Percentiles rank a stretch among this genome's conserved stretches.
These are phyloP conservation scores for Poliocrania exsul DNA, from an alignment of 2,797 vertebrate genomes.

Conservation along the genomic window DNA sequence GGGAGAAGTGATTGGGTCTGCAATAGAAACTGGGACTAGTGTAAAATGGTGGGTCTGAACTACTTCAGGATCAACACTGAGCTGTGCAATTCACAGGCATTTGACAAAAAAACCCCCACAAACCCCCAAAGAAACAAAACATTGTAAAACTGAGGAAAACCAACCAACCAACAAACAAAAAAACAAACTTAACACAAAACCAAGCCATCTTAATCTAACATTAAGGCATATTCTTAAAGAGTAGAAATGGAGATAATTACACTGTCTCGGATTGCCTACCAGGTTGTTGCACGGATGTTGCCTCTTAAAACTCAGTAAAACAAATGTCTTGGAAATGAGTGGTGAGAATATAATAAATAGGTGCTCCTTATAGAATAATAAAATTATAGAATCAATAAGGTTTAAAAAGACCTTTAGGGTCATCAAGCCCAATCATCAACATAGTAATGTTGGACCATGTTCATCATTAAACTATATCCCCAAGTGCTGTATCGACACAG, in stretches of 20 bases:
- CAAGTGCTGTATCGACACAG: rapidly evolving
- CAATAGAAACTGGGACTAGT: neutral
- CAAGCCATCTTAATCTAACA: neutral
- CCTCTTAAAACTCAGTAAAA: neutral
- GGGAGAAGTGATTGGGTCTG: neutral
- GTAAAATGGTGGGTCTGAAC: neutral
- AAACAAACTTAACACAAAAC: too few relatives aligned
- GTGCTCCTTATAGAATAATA: neutral
- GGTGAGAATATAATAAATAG: neutral
- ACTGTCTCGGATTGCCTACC: neutral
- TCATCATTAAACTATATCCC: neutral
- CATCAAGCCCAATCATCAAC: neutral
- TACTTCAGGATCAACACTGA: neutral
- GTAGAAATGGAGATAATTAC: neutral
- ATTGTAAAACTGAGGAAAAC: neutral
- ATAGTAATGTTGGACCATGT: neutral
- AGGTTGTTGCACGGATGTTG: neutral
- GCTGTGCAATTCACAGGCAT: neutral
- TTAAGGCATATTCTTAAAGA: neutral
- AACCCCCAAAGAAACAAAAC: neutral
- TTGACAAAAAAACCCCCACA: neutral
- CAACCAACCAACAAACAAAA: neutral
- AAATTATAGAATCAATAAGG: neutral
- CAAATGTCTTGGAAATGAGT: neutral
- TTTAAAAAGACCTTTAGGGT: neutral